Evolutionary conservation across 2,888 invertebrate genomes (phyloP).

Genomic region (Epirrhoe tristata): DNA sequence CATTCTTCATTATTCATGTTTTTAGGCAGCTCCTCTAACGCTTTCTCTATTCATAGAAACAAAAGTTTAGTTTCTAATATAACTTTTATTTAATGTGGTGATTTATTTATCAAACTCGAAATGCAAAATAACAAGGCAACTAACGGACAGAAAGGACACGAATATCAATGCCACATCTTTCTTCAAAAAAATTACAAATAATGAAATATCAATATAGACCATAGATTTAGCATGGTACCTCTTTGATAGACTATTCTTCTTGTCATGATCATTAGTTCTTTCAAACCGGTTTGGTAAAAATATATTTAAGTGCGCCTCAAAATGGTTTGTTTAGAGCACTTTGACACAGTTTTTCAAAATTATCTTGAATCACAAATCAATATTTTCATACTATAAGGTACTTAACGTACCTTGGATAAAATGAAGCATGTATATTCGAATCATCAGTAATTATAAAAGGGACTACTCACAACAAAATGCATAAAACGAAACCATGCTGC

Average conservation of each 20-base stretch:
- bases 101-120: conserved; percentile 41
- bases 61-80: conserved; percentile 31
- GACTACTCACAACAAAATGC: conserved; percentile 84
- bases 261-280: too few relatives aligned
- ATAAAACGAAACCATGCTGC: conserved; percentile 82
- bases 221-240: too few relatives aligned
- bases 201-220: too few relatives aligned
- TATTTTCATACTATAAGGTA: too few relatives aligned
- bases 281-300: too few relatives aligned
- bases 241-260: too few relatives aligned
- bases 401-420: too few relatives aligned
- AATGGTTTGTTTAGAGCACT: too few relatives aligned
- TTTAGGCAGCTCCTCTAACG: conserved; percentile 89
- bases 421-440: conserved; percentile 14
- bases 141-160: conserved; percentile 33
- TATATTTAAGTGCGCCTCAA: too few relatives aligned
- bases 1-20: conserved; percentile 86
- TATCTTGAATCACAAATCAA: background rate
- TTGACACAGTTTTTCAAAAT: background rate
- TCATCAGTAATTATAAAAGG: conserved; percentile 42
- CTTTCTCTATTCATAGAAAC: conserved; percentile 86
- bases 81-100: conserved; percentile 7
- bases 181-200: background rate
- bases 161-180: conserved; percentile 40
- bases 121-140: conserved; percentile 60